Base-by-base conservation (phyloP, 2,797 vertebrate species). In the Crypturellus tataupa region DNA sequence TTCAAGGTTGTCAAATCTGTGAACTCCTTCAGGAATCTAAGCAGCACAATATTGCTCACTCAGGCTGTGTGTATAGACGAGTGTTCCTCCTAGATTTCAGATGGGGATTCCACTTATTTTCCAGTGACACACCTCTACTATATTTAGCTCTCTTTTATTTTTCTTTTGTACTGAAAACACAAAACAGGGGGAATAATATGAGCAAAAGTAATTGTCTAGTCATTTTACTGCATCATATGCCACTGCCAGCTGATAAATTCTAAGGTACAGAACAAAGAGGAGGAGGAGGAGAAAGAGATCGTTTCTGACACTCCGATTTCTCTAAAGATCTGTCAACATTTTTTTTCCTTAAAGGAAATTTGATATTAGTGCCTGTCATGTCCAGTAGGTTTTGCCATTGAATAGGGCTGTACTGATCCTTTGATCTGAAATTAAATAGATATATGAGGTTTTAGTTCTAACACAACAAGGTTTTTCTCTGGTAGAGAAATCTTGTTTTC, bases 401-500 rank as follows among this genome's bases (percentile, higher is more conserved):
- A 68, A 89, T 77, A 77, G 49, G 39, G 83, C 24, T 91, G 17
- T 80, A 85, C 69, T 80, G 31, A 85, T 95, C 12, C 49, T 89
- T 93, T 87, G 82, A 84, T 95, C 79, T 94, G 76, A 95, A 97
- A 76, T 87, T 94, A 97, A 59, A 73, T 68, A 90, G 40, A 78
- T 78, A 31, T 20, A 37, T 80, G 85, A 86, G 73, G 64, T 53
- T 95, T 96, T 55, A 89, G 88, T 95, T 96, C 87, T 86, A 96
- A 94, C 88, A 85, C 94, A 93, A 68, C 82, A 93, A 96, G 94
- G 83, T 31, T 69, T 96, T 97, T 93, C 27, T 29, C 64, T 95
- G 63, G 76, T 93, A 89, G 91, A 94, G 91, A 94, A 90, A 94
- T 93, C 83, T 85, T 96, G 85, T 97, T 97, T 97, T 93, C 80